Evolutionary conservation across 64 coral and sea anemone species (phyloP).

Genomic region (Catalaphyllia jardinei): DNA sequence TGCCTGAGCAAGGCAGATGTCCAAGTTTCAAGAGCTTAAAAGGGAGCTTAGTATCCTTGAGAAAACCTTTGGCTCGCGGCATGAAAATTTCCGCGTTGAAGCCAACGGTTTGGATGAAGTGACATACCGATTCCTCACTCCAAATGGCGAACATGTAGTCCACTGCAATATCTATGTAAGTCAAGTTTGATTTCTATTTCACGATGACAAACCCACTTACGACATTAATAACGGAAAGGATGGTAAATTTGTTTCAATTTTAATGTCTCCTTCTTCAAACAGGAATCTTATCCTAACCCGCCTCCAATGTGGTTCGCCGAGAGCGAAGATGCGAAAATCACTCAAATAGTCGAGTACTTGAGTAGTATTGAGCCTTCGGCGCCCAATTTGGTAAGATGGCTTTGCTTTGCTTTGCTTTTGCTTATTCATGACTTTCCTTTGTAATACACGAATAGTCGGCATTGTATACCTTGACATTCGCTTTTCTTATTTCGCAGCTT

Average conservation of each 20-base stretch:
- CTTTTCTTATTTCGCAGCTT: slow-evolving; percentile 61
- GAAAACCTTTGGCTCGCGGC: slow-evolving; percentile 79
- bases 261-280: slow-evolving; percentile 34
- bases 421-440: background rate
- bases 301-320: slow-evolving; percentile 98
- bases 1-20: slow-evolving; percentile 93
- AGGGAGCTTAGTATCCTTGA: slow-evolving; percentile 97
- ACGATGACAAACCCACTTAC: background rate
- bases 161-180: slow-evolving; percentile 99
- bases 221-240: background rate
- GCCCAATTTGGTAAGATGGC: slow-evolving; percentile 70
- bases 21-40: slow-evolving; percentile 99
- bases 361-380: slow-evolving; percentile 63
- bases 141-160: slow-evolving; percentile 82
- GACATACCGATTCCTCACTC: slow-evolving; percentile 82
- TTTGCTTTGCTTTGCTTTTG: background rate
- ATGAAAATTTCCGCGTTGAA: slow-evolving; percentile 89
- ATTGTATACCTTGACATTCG: background rate
- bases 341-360: slow-evolving; percentile 82
- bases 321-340: slow-evolving; percentile 85
- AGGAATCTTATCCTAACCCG: slow-evolving; percentile 91
- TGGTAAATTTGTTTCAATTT: slow-evolving; percentile 1
- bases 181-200: background rate
- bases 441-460: background rate
- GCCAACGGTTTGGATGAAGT: slow-evolving; percentile 98